Evolutionary conservation across 2,113 vertebrate species (phyloP), one percentile per base, ranked within the genome.

Genomic region (Ameiurus melas): DNA sequence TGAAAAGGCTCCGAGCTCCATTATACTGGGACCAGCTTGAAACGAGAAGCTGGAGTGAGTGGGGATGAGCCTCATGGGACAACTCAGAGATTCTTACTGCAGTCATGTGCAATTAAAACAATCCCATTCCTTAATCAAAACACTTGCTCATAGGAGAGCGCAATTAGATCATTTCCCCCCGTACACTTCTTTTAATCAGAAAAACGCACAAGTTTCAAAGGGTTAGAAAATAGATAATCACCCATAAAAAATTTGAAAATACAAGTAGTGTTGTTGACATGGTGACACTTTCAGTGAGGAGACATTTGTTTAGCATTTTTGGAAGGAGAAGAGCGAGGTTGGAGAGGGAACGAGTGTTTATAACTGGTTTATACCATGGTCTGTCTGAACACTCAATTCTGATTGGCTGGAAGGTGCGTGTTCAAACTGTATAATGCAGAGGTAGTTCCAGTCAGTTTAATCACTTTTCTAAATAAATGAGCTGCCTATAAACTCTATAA

Each of bases 1-100:
- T 64, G 57, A 83, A 83, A 83, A 83, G 60, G 14, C 82, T 64
- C 60, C 10, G 58, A 81, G 55, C 58, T 83, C 58, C 13, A 19
- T 64, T 66, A 62, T 36, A 27, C 82, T 17, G 82, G 82, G 58
- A 64, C 12, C 82, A 17, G 57, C 58, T 83, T 22, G 39, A 62
- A 62, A 39, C 20, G 9, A 62, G 80, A 83, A 83, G 57, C 57
- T 25, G 33, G 80, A 39, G 22, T 16, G 80, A 60, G 33, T 12
- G 57, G 33, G 57, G 57, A 83, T 39, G 80, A 83, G 55, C 36
- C 80, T 39, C 33, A 10, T 62, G 80, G 80, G 80, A 83, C 22
- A 3, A 4, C 81, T 25, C 55, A 16, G 60, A 64, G 22, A 83
- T 39, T 43, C 58, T 64, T 27, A 27, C 17, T 36, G 53, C 36